phyloP scores from a whole-genome alignment of 2,888 invertebrate species.

The Orchesellides sinensis region DNA sequence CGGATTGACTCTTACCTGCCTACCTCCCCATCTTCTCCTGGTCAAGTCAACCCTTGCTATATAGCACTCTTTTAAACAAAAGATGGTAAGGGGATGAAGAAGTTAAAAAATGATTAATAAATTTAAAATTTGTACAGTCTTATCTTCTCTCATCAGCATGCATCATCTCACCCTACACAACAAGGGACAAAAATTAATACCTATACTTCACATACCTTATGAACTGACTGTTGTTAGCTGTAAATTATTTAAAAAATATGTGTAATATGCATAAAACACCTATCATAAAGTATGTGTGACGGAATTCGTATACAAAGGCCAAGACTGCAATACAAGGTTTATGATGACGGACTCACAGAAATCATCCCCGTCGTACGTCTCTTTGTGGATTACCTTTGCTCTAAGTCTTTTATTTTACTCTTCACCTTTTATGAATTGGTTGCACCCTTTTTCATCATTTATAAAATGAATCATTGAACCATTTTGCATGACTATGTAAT shows the following conservation, averaged over 20 bases:
- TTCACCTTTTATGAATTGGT: conserved; percentile 57
- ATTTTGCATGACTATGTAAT: conserved; percentile 1
- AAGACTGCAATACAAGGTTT: too few relatives aligned
- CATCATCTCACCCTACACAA: conserved; percentile 46
- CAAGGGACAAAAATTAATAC: not conserved
- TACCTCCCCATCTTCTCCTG: not conserved
- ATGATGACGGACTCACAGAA: not conserved
- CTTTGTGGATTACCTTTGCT: too few relatives aligned
- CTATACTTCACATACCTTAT: not conserved
- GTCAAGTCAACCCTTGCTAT: not conserved
- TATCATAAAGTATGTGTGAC: not conserved
- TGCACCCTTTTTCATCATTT: conserved; percentile 56
- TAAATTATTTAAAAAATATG: conserved; percentile 28
- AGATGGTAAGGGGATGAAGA: not conserved
- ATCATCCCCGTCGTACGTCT: not conserved
- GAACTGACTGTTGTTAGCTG: conserved; percentile 10
- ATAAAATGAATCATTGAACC: conserved; percentile 48
- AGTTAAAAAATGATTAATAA: conserved; percentile 25
- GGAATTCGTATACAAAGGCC: not conserved
- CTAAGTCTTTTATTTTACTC: conserved; percentile 41
- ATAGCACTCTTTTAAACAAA: not conserved
- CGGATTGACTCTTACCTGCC: not conserved
- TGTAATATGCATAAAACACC: conserved; percentile 36
- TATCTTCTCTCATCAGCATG: conserved; percentile 52
- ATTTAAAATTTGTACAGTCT: conserved; percentile 42